phyloP scores from a whole-genome alignment of 2,888 invertebrate species.

The Meteorus colon region DNA sequence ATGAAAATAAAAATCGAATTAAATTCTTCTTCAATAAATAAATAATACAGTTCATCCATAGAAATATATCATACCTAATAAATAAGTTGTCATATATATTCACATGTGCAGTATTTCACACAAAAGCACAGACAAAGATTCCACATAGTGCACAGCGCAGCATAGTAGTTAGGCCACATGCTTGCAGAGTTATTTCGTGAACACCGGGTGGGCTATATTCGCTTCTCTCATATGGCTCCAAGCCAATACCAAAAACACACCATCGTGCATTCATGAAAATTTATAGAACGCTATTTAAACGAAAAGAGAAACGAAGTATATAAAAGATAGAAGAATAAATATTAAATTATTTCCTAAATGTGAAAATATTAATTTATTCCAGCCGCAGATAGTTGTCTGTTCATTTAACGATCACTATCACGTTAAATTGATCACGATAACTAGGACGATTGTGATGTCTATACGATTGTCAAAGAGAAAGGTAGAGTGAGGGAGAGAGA shows the following conservation, averaged over 20 bases:
- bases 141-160: not conserved
- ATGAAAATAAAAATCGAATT: no score
- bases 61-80: not conserved
- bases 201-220: conserved; percentile 34
- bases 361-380: not conserved
- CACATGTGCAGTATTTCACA: not conserved
- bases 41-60: not conserved
- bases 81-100: not conserved
- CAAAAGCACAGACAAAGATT: conserved; percentile 11
- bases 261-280: conserved; percentile 14
- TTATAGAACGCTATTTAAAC: conserved; percentile 8
- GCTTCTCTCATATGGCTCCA: conserved; percentile 17
- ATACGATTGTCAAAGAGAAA: not conserved
- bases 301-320: not conserved
- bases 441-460: conserved; percentile 4
- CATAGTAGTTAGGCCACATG: conserved; percentile 10
- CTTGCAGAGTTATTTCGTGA: conserved; percentile 35
- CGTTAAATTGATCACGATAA: conserved; percentile 12
- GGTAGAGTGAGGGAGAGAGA: not conserved
- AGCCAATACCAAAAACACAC: conserved; percentile 35
- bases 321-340: not conserved
- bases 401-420: not conserved
- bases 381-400: not conserved
- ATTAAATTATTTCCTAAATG: not conserved
- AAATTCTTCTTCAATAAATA: no score